These are phyloP conservation scores for Anolis apletophallus DNA, from an alignment of 2,797 vertebrate species.

Conservation along the genomic window DNA sequence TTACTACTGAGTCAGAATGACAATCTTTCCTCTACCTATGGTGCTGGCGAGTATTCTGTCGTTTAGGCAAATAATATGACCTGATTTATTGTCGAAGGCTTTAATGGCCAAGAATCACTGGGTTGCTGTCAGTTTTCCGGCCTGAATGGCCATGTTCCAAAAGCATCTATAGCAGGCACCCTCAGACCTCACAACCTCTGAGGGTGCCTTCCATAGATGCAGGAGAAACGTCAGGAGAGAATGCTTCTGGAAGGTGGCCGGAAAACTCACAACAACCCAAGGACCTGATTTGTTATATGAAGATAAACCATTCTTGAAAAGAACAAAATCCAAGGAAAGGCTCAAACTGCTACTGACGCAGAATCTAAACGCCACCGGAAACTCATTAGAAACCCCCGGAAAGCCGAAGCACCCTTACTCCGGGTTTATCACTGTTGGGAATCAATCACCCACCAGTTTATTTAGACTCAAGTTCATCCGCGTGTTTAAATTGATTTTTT, in stretches of 20 bases:
- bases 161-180: too few relatives aligned
- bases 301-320: not conserved
- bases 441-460: not conserved
- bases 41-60: not conserved
- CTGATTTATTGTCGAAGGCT: too few relatives aligned
- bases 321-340: not conserved
- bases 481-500: not conserved
- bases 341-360: not conserved
- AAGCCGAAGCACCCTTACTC: not conserved
- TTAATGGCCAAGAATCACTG: too few relatives aligned
- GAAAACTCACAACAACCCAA: too few relatives aligned
- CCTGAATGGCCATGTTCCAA: too few relatives aligned
- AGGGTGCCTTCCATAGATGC: too few relatives aligned
- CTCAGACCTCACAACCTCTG: too few relatives aligned
- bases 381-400: not conserved
- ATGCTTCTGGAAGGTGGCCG: too few relatives aligned
- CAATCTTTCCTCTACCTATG: not conserved
- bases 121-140: too few relatives aligned
- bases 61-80: not conserved
- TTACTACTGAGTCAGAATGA: not conserved
- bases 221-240: too few relatives aligned
- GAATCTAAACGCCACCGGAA: not conserved
- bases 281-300: too few relatives aligned
- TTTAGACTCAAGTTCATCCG: not conserved
- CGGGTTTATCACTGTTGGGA: not conserved